Conservation (phyloP, 1,140 invertebrate genomes). For the Bombus waltoni region DNA sequence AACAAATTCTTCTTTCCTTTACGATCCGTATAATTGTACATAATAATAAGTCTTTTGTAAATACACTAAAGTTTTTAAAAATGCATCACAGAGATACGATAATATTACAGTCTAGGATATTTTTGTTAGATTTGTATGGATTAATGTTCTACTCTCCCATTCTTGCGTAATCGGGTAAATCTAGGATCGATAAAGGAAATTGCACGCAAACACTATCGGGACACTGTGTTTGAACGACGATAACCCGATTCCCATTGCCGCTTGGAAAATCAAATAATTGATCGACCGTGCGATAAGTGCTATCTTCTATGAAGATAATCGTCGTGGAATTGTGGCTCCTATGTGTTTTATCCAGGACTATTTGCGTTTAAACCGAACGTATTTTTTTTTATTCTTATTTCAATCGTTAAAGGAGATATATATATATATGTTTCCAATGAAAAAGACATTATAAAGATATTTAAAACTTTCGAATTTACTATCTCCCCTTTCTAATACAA, state of each 20-base stretch:
- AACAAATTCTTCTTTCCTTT: too few relatives aligned
- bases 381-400: not conserved
- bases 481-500: too few relatives aligned
- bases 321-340: not conserved
- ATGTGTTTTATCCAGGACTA: not conserved
- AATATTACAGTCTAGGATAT: not conserved
- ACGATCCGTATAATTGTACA: too few relatives aligned
- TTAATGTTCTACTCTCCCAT: not conserved
- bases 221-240: slow-evolving; percentile 8
- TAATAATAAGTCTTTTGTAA: too few relatives aligned
- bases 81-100: not conserved
- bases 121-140: not conserved
- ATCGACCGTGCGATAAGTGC: not conserved
- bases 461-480: too few relatives aligned
- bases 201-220: not conserved
- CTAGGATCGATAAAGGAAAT: not conserved
- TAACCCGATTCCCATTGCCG: slow-evolving; percentile 10
- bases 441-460: not conserved
- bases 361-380: not conserved
- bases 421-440: not conserved
- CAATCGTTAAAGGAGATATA: not conserved
- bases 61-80: not conserved
- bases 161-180: not conserved
- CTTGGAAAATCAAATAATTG: not conserved
- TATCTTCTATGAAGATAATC: slow-evolving; percentile 5